Evolutionary conservation across 2,113 vertebrate genomes (phyloP).

Genomic region (Melanerpes formicivorus): DNA sequence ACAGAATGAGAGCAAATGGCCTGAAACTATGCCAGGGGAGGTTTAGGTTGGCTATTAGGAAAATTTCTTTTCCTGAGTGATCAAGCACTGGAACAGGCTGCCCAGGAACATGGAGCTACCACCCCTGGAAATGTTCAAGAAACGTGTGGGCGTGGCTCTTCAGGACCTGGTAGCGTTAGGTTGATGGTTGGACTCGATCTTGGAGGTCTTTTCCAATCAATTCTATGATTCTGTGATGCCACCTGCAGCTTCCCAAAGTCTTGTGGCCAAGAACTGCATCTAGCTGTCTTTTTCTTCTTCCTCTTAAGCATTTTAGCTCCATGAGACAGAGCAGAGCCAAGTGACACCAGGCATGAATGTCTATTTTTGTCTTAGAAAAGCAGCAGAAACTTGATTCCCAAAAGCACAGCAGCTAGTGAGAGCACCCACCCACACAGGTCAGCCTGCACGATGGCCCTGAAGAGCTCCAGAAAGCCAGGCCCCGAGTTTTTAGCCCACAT

Average conservation of each 20-base stretch:
- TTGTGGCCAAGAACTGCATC: not conserved
- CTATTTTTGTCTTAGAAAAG: not conserved
- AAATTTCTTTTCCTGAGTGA: no score
- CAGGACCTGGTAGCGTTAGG: no score
- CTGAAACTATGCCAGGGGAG: no score
- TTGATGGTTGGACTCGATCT: no score
- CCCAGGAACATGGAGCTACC: no score
- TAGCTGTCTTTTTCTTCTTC: not conserved
- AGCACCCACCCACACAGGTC: not conserved
- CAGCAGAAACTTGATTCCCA: not conserved
- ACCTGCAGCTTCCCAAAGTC: not conserved
- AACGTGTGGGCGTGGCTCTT: no score
- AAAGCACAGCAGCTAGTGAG: constrained; percentile 2
- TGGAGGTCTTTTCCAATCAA: no score
- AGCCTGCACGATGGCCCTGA: not conserved
- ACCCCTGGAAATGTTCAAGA: no score
- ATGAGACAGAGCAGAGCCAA: not conserved
- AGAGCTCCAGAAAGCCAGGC: rapidly evolving
- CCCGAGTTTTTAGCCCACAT: not conserved
- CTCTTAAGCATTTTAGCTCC: not conserved
- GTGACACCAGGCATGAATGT: not conserved
- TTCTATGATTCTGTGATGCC: no score
- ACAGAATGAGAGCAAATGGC: no score
- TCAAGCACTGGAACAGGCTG: no score
- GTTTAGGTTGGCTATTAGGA: no score